Base-by-base conservation (phyloP, 1,140 invertebrate species). In the Hermetia illucens region DNA sequence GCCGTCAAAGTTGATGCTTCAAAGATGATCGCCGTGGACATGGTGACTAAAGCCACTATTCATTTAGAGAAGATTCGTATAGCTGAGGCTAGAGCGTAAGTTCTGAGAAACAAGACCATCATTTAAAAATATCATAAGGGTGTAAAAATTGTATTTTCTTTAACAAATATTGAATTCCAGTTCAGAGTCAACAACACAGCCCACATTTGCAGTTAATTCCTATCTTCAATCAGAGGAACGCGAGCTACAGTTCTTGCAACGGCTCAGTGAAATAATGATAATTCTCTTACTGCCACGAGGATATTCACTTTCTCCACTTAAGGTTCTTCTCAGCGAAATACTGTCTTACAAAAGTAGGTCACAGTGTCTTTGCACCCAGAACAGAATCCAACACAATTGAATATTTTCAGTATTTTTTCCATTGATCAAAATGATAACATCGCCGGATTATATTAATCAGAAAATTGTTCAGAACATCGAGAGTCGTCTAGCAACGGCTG, bases 361-460 rank as follows among this genome's bases (percentile, higher is more conserved):
- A 22, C 19, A 40, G 6, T 20, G 29, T 4, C 16, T 10, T 24
- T 21, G n/a, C n/a, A n/a, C n/a, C 3, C 10, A 15, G 36, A n/a
- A n/a, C n/a, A n/a, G n/a, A n/a, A n/a, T n/a, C n/a, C n/a, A n/a
- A n/a, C n/a, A n/a, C n/a, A n/a, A n/a, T n/a, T n/a, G n/a, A n/a
- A n/a, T 17, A 3, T 10, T 41, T 74, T 35, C 53, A 90, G 86
- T 90, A 49, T 62, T 93, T 27, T 79, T 82, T 56, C 82, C 85
- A 40, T 71, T 79, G 21, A 79, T 92, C 50, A 78, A 91, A 52
- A 65, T 80, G 49, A 59, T 92, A 18, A 89, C 85, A 18, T 82
- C 91, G 60, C 86, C 88, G 13, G 86, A 91, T 63, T 89, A 85
- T 52, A 85, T 93, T 40, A 93, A 93, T 61, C 78, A 82, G 55